Evolutionary conservation across 2,888 invertebrate genomes (phyloP), one percentile per base, ranked within the genome.

Genomic region (Rhodophaea formosa): DNA sequence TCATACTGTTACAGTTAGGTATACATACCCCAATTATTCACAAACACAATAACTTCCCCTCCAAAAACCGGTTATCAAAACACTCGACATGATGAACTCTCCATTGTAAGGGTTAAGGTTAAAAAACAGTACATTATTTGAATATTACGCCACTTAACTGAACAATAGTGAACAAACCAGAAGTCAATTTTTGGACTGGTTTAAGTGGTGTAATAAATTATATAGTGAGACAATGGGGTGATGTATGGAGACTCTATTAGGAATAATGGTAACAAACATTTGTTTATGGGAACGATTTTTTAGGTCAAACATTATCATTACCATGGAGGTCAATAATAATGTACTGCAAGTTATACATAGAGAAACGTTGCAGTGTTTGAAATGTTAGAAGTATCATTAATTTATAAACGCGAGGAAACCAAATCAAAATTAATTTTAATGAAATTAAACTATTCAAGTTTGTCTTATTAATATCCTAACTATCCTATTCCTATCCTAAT

Each of bases 61-160:
- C 29, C 8, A 14, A 44, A 54, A 47, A 47, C 23, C 47, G 29
- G 47, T 39, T 47, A 5, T 10, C 16, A 12, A 35, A 39, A 47
- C 15, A 47, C 47, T 46, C 55, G 17, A 56, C 8, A 46, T 55
- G 8, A 55, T 56, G 47, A 47, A 56, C 47, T 47, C 29, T 44
- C 7, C 59, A 64, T 60, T 57, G 46, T 8, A 62, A 65, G 67
- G 68, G 70, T 69, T 73, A 70, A 71, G 61, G 67, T 64, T 15
- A 61, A 63, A 70, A 62, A 65, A 68, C 69, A 70, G 72, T 77
- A 68, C 64, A 79, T 78, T 77, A 78, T 78, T 79, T 71, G 64
- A 78, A 75, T 75, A 79, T 79, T 77, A 81, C 71, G 75, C 75
- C 71, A 80, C 80, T 80, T 79, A 73, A 63, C 61, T 55, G 56